Evolutionary conservation across 1,140 invertebrate genomes (phyloP).

Genomic region (Zaprionus vittiger): DNA sequence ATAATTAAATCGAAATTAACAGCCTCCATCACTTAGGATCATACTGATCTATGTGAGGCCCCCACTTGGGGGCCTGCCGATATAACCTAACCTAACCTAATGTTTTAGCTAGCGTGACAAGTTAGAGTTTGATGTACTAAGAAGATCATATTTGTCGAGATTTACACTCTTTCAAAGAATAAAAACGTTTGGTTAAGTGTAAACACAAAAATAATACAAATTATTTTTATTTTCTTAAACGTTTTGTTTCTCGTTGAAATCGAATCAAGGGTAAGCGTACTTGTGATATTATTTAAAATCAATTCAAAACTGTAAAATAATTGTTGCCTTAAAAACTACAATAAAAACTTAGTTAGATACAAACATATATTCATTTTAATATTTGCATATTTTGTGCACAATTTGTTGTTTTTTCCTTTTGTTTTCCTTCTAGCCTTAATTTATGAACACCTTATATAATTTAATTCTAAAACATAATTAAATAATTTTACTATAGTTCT

Average conservation of each 20-base stretch:
- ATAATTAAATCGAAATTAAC: no score
- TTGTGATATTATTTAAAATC: conserved; percentile 71
- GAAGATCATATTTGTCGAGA: no score
- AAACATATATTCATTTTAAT: conserved; percentile 47
- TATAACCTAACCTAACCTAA: no score
- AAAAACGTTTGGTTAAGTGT: conserved; percentile 17
- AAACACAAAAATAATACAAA: conserved; percentile 57
- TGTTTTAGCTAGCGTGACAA: no score
- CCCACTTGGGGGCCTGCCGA: no score
- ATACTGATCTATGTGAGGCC: no score
- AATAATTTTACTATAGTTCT: conserved; percentile 55
- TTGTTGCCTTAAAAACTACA: conserved; percentile 74
- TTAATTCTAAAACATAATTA: conserved; percentile 37
- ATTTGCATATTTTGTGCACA: conserved; percentile 40
- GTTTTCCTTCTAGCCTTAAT: conserved; percentile 68
- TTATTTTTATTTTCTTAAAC: conserved; percentile 59
- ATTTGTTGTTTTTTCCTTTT: conserved; percentile 46
- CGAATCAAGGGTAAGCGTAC: conserved; percentile 72
- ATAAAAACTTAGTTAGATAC: conserved; percentile 64
- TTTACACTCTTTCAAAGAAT: neutral
- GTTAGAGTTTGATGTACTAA: no score
- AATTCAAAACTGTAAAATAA: conserved; percentile 67
- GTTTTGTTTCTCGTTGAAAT: conserved; percentile 55
- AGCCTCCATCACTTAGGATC: no score
- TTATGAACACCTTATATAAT: conserved; percentile 70